Conservation (phyloP, 1,140 invertebrate genomes). For the Temnothorax nylanderi region DNA sequence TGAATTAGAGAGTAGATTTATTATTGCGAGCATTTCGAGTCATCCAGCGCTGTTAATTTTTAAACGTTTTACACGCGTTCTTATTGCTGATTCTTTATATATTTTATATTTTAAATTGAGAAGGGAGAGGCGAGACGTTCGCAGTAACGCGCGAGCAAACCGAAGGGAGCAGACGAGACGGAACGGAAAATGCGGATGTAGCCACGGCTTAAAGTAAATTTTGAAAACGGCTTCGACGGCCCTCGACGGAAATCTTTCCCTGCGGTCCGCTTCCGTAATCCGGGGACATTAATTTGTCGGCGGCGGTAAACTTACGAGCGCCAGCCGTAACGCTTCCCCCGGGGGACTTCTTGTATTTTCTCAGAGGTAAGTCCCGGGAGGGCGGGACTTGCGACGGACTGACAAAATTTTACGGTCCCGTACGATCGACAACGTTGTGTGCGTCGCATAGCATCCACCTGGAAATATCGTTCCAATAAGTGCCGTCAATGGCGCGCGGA, state of each 20-base stretch:
- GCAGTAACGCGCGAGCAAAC: slow-evolving; percentile 32
- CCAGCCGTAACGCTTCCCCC: slow-evolving; percentile 61
- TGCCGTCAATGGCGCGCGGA: background rate
- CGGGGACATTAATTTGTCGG: slow-evolving; percentile 76
- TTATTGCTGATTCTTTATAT: background rate
- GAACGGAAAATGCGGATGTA: slow-evolving; percentile 46
- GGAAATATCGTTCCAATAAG: slow-evolving; percentile 65
- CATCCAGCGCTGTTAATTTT: background rate
- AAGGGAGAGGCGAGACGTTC: slow-evolving; percentile 28
- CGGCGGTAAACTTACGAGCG: slow-evolving; percentile 69
- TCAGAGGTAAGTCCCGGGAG: slow-evolving; percentile 67
- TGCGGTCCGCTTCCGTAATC: slow-evolving; percentile 74
- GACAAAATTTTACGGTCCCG: slow-evolving; percentile 71
- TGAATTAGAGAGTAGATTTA: too few species aligned
- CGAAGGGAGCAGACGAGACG: slow-evolving; percentile 23
- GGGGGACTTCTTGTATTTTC: slow-evolving; percentile 73
- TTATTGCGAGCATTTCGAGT: background rate
- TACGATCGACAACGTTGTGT: background rate
- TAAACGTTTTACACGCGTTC: slow-evolving; percentile 2
- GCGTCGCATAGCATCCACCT: background rate
- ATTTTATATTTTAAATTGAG: background rate
- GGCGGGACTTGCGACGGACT: slow-evolving; percentile 48
- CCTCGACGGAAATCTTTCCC: slow-evolving; percentile 72
- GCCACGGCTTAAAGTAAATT: slow-evolving; percentile 69
- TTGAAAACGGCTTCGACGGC: slow-evolving; percentile 65